Evolutionary conservation across 92 coral and sea anemone species (phyloP), one percentile per base, ranked within the genome.

Genomic region (Virgularia gustaviana): DNA sequence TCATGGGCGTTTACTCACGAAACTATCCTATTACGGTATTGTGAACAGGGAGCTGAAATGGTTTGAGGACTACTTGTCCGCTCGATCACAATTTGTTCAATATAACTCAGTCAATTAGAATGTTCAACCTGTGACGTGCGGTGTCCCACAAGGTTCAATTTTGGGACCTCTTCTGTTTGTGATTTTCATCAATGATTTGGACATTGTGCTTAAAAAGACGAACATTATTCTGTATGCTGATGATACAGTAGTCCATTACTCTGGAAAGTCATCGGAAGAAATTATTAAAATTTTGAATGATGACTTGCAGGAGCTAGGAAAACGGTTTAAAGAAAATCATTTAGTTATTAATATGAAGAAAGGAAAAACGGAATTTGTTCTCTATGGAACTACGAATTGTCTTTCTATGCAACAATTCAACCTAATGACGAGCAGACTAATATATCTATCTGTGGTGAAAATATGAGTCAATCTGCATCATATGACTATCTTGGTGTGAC

Each of bases 11-110:
- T 52, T 52, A 52, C 59, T 52, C 28, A 52, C 59, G 28, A 52
- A n/a, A 33, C 29, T 52, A 16, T 52, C 59, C 1, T 52, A 52
- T 52, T 52, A 52, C 28, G 59, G 59, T 52, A 52, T 52, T 52
- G 59, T 22, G 59, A 52, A 52, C 59, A 52, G 28, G 22, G 59
- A 52, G 28, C 59, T 52, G 59, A 52, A 52, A 52, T 52, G 59
- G 25, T 52, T 52, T 52, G 59, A 52, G 25, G 59, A 52, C 28
- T 52, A 52, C 12, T 41, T 41, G 47, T 41, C 16, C 16, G 47
- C 9, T 9, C 47, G 47, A 52, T 52, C 59, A 52, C 59, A 52
- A 13, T 52, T 52, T 52, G 59, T 52, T 33, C 59, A 52, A 33
- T 52, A 22, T 52, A 52, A 22, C 59, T 52, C 27, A 18, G 59